A percentile compares a stretch with the other conserved stretches of the same genome.
phyloP scores from a whole-genome alignment of 2,113 vertebrate genomes.

The Chascanopsetta lugubris region DNA sequence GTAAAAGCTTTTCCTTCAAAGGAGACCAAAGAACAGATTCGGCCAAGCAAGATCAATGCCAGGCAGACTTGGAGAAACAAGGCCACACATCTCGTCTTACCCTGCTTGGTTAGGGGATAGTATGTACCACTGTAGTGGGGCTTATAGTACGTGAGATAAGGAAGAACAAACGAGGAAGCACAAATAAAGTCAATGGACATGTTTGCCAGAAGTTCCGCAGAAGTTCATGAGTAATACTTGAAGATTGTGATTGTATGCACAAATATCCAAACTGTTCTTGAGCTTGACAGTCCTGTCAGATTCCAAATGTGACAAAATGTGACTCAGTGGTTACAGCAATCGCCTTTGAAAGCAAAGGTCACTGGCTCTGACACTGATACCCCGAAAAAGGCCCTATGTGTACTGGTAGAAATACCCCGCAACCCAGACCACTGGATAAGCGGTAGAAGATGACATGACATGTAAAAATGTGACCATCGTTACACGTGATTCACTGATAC shows the following conservation, averaged over 20 bases:
- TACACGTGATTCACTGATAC: conserved; percentile 11
- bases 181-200: not conserved
- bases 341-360: too few relatives aligned
- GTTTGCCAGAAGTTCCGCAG: conserved; percentile 6
- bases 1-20: conserved; percentile 41
- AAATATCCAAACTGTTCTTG: too few relatives aligned
- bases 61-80: conserved; percentile 35
- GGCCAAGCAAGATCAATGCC: conserved; percentile 47
- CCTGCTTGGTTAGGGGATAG: conserved; percentile 20
- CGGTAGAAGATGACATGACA: too few relatives aligned
- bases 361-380: too few relatives aligned
- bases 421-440: too few relatives aligned
- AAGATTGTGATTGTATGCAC: not conserved
- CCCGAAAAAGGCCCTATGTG: too few relatives aligned
- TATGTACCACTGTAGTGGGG: conserved; percentile 22
- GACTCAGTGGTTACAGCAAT: too few relatives aligned
- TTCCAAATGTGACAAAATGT: not conserved
- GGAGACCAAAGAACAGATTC: conserved; percentile 18
- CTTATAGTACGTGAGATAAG: conserved; percentile 29
- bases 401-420: too few relatives aligned
- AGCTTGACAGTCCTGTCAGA: too few relatives aligned
- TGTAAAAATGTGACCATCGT: conserved; percentile 10
- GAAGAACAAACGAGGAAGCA: conserved; percentile 6
- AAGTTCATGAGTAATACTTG: not conserved
- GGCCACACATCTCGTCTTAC: conserved; percentile 47